Conservation (phyloP, 2,888 invertebrate genomes). For the Heterodera filipjevi region DNA sequence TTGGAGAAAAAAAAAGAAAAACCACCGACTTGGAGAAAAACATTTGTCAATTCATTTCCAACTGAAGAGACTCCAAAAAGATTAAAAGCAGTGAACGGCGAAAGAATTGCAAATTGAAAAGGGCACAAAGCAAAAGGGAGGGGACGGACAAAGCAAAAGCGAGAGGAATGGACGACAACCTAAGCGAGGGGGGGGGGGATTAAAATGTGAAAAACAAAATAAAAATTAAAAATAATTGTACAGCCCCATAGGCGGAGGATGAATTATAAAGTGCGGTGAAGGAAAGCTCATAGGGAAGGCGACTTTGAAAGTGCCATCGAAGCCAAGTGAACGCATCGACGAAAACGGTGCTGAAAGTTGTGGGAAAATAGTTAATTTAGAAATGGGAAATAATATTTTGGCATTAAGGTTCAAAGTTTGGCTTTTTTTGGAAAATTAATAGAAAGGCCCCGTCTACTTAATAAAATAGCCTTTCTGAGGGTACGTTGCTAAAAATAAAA, state of each 20-base stretch:
- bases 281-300: background rate
- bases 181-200: background rate
- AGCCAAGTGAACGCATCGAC: conserved; percentile 14
- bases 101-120: background rate
- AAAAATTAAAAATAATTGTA: background rate
- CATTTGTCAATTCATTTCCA: background rate
- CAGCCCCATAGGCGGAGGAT: background rate
- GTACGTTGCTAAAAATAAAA: too few relatives aligned
- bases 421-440: too few relatives aligned
- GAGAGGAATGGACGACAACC: background rate
- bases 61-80: background rate
- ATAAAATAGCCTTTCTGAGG: too few relatives aligned
- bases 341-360: background rate
- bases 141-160: background rate
- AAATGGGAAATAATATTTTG: too few relatives aligned
- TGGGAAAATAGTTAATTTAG: background rate
- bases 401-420: too few relatives aligned
- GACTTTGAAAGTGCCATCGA: background rate
- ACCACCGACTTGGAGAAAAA: background rate
- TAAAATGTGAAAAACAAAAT: background rate
- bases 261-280: background rate
- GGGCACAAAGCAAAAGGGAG: background rate
- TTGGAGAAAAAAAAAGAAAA: background rate
- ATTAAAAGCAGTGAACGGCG: background rate
- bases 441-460: too few relatives aligned